Evolutionary conservation across 2,888 invertebrate genomes (phyloP).

Genomic region (Folsomia candida): DNA sequence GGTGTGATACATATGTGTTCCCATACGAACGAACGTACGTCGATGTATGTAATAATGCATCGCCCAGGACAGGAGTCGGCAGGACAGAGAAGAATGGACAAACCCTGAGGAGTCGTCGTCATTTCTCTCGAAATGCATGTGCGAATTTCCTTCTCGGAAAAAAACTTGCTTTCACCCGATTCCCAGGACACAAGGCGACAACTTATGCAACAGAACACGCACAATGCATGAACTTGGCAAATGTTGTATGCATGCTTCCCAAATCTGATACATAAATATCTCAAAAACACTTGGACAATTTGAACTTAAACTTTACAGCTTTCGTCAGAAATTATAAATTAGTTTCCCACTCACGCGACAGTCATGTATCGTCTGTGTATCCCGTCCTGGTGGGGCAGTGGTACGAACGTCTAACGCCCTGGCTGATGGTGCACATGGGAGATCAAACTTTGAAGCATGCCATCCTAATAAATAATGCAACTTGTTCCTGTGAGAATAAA

Average conservation of each 20-base stretch:
- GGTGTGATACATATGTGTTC: neutral
- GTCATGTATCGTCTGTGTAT: neutral
- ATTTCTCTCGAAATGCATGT: neutral
- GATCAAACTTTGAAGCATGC: neutral
- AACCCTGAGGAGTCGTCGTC: neutral
- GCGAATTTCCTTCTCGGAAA: neutral
- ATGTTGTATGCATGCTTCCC: neutral
- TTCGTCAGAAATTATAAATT: neutral
- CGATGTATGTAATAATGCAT: slow-evolving; percentile 11
- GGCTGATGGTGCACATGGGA: neutral
- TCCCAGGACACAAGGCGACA: neutral
- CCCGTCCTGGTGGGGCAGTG: no score
- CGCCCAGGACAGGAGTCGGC: neutral
- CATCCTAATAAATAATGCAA: neutral
- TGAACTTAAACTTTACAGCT: neutral
- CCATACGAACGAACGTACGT: neutral
- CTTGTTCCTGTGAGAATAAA: neutral
- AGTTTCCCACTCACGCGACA: neutral
- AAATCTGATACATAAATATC: neutral
- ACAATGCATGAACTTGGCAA: neutral
- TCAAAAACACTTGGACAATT: neutral
- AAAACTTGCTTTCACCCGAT: neutral
- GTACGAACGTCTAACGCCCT: no score
- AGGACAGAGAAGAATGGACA: slow-evolving; percentile 17
- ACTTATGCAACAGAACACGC: neutral